phyloP scores from a whole-genome alignment of 2,113 vertebrate genomes.

The Capreolus pygargus region DNA sequence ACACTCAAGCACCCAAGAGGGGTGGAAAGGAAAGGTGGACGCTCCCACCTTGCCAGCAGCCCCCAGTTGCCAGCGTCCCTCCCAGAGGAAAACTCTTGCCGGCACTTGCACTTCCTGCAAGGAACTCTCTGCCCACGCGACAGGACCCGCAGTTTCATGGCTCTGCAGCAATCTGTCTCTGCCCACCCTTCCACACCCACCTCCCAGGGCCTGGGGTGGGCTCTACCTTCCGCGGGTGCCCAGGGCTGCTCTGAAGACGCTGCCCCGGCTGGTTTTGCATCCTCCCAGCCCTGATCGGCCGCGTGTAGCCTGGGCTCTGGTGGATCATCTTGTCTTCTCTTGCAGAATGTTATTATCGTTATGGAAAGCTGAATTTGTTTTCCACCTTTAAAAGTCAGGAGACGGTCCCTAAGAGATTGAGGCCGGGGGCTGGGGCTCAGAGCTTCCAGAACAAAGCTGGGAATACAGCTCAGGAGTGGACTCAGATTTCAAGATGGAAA shows the following conservation, averaged over 20 bases:
- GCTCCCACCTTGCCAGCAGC: neutral
- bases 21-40: neutral
- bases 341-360: neutral
- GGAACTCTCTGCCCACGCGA: neutral
- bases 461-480: neutral
- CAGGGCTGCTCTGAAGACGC: neutral
- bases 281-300: rapidly evolving
- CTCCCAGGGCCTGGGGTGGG: neutral
- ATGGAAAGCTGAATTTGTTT: neutral
- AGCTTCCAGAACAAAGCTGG: neutral
- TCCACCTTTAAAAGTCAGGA: neutral
- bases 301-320: no score
- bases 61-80: neutral
- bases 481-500: neutral
- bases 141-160: rapidly evolving
- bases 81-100: neutral
- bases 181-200: rapidly evolving
- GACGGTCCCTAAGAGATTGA: neutral
- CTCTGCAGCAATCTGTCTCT: neutral
- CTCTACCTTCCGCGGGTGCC: neutral
- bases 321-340: neutral
- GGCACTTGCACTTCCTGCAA: neutral
- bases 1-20: neutral
- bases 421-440: neutral
- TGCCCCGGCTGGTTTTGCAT: neutral